phyloP scores from a whole-genome alignment of 2,888 invertebrate species.

The Drosophila algonquin region DNA sequence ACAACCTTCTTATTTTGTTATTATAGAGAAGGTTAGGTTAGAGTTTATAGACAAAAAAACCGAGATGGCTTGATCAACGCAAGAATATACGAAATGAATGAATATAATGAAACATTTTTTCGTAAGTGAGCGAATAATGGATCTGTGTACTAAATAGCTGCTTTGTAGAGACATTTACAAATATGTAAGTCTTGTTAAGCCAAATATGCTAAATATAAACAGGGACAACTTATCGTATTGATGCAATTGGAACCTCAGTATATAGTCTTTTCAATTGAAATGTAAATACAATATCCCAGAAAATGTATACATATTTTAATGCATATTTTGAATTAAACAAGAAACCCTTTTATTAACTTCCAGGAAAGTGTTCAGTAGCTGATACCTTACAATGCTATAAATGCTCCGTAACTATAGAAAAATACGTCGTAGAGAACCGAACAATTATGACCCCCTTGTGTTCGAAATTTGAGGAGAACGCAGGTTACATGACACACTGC shows the following conservation, averaged over 20 bases:
- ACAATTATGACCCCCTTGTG: constrained; percentile 88
- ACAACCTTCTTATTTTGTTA: no score
- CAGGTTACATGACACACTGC: constrained; percentile 89
- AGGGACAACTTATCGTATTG: neutral
- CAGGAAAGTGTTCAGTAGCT: constrained; percentile 84
- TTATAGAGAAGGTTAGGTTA: no score
- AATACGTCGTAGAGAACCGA: constrained; percentile 83
- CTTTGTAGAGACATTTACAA: neutral
- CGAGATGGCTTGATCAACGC: neutral
- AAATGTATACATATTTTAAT: neutral
- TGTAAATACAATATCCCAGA: neutral
- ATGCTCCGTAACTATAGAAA: constrained; percentile 88
- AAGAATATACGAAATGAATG: neutral
- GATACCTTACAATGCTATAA: constrained; percentile 87
- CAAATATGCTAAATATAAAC: neutral
- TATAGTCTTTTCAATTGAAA: neutral
- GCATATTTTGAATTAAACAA: neutral
- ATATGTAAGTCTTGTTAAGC: neutral
- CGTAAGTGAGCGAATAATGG: neutral
- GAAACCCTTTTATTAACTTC: constrained; percentile 33
- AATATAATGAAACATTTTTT: neutral
- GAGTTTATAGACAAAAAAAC: no score
- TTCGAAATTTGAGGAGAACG: constrained; percentile 90
- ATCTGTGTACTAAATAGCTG: neutral
- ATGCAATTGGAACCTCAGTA: neutral